Evolutionary conservation across 2,888 invertebrate species (phyloP).

Genomic region (Sinodicranocentrus sp.): DNA sequence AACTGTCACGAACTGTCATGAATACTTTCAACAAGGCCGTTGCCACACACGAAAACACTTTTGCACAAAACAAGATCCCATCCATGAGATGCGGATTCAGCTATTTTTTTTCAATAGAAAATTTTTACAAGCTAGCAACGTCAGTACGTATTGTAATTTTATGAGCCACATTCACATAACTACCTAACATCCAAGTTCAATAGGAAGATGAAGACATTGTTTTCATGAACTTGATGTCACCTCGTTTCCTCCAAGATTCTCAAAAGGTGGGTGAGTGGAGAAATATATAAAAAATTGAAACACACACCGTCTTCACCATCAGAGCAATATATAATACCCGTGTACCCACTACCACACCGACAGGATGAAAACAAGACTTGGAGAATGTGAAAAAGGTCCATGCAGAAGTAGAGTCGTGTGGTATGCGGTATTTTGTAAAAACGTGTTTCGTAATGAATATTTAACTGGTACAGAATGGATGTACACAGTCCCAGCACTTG

Average conservation of each 20-base stretch:
- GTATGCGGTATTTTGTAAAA: slow-evolving; percentile 68
- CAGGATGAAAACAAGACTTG: slow-evolving; percentile 16
- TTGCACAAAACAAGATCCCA: slow-evolving; percentile 5
- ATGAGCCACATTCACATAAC: too few species aligned
- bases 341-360: slow-evolving; percentile 25
- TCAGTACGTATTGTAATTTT: too few species aligned
- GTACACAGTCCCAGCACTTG: slow-evolving; percentile 72
- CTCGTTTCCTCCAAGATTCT: too few species aligned
- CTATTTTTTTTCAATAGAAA: too few species aligned
- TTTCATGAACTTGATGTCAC: too few species aligned
- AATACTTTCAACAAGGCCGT: slow-evolving; percentile 21
- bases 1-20: slow-evolving; percentile 63
- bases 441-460: slow-evolving; percentile 71
- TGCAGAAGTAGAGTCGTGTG: slow-evolving; percentile 49
- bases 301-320: background rate
- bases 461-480: slow-evolving; percentile 68
- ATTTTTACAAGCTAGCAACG: too few species aligned
- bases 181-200: too few species aligned
- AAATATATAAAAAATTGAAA: too few species aligned
- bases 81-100: too few species aligned
- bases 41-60: slow-evolving; percentile 37
- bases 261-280: too few species aligned
- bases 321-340: slow-evolving; percentile 13
- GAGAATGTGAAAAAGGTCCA: slow-evolving; percentile 50
- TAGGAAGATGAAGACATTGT: too few species aligned